phyloP scores from a whole-genome alignment of 2,113 vertebrate genomes.

The Macaca mulatta region DNA sequence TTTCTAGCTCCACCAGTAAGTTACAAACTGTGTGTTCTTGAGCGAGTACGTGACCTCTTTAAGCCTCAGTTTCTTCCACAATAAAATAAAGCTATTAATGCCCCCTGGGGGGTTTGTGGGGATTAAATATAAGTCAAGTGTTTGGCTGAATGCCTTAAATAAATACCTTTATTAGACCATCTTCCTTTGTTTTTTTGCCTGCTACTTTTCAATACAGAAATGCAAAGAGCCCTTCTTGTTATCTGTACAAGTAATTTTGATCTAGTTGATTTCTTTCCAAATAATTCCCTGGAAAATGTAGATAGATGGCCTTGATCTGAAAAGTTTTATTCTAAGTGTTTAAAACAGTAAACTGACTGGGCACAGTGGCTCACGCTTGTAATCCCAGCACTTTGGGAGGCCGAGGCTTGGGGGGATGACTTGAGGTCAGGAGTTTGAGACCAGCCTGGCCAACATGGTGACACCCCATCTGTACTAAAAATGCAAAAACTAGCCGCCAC shows the following conservation, averaged over 20 bases:
- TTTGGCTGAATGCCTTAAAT: constrained; percentile 15
- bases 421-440: too few species aligned
- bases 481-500: too few species aligned
- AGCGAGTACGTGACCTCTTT: constrained; percentile 5
- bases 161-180: constrained; percentile 3
- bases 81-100: constrained; percentile 26
- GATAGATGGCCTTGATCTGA: not conserved
- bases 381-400: too few species aligned
- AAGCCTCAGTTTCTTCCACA: constrained; percentile 48
- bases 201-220: constrained; percentile 42
- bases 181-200: constrained; percentile 54
- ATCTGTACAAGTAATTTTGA: constrained; percentile 14
- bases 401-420: too few species aligned
- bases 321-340: constrained; percentile 30
- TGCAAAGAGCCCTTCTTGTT: not conserved
- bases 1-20: not conserved
- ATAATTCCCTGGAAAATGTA: constrained; percentile 31
- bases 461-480: too few species aligned
- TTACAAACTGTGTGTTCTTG: constrained; percentile 28
- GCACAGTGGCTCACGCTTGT: too few species aligned
- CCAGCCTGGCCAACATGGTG: too few species aligned
- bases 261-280: constrained; percentile 23
- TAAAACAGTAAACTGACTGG: not conserved
- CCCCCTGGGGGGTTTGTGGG: not conserved
- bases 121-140: constrained; percentile 23